These are phyloP conservation scores for Limnephilus marmoratus DNA, from an alignment of 2,888 invertebrate genomes.

Conservation along the genomic window DNA sequence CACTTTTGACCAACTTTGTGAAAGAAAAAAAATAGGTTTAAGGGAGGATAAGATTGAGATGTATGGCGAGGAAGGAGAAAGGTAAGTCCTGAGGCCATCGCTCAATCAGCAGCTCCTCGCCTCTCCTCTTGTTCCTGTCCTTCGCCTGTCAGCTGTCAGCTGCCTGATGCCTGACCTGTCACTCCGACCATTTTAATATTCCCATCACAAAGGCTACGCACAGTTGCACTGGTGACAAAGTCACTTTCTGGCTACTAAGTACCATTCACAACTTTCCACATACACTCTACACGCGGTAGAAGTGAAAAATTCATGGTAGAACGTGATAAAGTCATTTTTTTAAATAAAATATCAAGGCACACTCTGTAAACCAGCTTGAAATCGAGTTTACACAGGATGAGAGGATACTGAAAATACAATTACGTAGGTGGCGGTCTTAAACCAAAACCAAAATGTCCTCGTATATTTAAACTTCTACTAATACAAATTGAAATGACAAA, in stretches of 20 bases:
- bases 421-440: too few relatives aligned
- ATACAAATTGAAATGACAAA: too few relatives aligned
- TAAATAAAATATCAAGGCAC: background rate
- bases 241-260: background rate
- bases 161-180: slow-evolving; percentile 8
- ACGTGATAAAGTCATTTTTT: background rate
- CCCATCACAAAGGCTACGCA: slow-evolving; percentile 33
- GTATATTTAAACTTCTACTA: too few relatives aligned
- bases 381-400: too few relatives aligned
- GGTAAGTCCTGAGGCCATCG: background rate
- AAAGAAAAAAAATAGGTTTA: background rate
- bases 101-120: background rate
- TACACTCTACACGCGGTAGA: background rate
- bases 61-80: background rate
- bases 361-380: too few relatives aligned
- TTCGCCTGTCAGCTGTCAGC: background rate
- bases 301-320: background rate
- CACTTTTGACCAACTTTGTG: background rate
- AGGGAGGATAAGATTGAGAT: background rate
- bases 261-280: background rate
- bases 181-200: slow-evolving; percentile 36
- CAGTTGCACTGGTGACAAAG: slow-evolving; percentile 18
- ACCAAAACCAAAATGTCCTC: too few relatives aligned
- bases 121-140: background rate
- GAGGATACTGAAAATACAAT: too few relatives aligned